Evolutionary conservation across 2,888 invertebrate genomes (phyloP).

Genomic region (Diogma glabrata): DNA sequence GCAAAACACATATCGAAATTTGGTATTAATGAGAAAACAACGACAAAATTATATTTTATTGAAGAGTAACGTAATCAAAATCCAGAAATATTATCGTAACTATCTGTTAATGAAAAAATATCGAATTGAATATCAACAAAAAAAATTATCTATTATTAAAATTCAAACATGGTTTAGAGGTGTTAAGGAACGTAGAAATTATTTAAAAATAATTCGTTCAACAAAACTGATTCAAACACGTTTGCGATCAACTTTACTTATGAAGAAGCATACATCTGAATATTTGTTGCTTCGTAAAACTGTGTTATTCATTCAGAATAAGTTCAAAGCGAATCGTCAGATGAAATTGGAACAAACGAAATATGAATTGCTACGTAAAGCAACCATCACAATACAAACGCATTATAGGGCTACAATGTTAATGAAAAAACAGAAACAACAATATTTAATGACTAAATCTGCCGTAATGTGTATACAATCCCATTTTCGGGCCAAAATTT

Average conservation of each 20-base stretch:
- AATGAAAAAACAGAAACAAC: conserved; percentile 19
- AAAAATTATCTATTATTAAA: conserved; percentile 10
- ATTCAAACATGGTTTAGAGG: conserved; percentile 15
- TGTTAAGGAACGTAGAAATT: too few relatives aligned
- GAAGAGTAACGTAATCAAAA: conserved; percentile 20
- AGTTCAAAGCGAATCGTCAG: conserved; percentile 23
- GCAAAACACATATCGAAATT: conserved; percentile 33
- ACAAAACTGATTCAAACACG: conserved; percentile 37
- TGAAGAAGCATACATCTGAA: conserved; percentile 21
- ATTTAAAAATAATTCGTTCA: too few relatives aligned
- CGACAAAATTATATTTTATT: conserved; percentile 20
- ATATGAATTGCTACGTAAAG: conserved; percentile 28
- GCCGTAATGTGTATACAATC: conserved; percentile 30
- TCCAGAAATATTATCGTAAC: conserved; percentile 35
- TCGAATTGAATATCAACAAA: too few relatives aligned
- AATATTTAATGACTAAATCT: conserved; percentile 21
- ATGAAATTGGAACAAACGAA: conserved; percentile 24
- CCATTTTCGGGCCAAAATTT: conserved; percentile 26
- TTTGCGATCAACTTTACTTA: conserved; percentile 31
- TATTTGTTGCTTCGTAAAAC: conserved; percentile 26
- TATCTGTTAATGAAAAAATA: too few relatives aligned
- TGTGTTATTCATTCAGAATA: conserved; percentile 30
- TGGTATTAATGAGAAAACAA: conserved; percentile 20
- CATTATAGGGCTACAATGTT: conserved; percentile 27
- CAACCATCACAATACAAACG: conserved; percentile 28